A percentile compares a stretch with the other conserved stretches of the same genome.
Evolutionary conservation across 2,888 invertebrate species (phyloP).

Genomic region (Tachystola acroxantha): DNA sequence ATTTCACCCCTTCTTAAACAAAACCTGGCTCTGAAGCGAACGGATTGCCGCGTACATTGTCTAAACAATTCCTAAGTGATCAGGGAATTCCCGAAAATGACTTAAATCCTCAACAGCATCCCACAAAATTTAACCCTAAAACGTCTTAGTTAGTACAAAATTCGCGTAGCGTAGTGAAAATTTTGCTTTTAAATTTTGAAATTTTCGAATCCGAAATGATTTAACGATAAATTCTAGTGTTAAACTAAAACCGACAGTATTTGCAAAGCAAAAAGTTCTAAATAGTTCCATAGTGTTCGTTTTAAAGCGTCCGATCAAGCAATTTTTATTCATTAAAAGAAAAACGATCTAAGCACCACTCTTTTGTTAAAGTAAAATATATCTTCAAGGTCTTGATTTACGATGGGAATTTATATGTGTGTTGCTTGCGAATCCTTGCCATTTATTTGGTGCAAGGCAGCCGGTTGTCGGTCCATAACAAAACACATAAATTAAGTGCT

Average conservation of each 20-base stretch:
- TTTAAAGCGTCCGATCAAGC: conserved; percentile 60
- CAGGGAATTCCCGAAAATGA: conserved; percentile 32
- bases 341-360: conserved; percentile 19
- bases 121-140: conserved; percentile 21
- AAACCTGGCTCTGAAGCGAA: conserved; percentile 67
- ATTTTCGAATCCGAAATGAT: conserved; percentile 34
- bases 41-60: conserved; percentile 68
- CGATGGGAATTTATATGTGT: conserved; percentile 11
- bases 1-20: conserved; percentile 69
- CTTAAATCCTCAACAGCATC: conserved; percentile 17
- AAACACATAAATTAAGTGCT: conserved; percentile 80
- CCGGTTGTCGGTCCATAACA: conserved; percentile 76
- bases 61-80: conserved; percentile 69
- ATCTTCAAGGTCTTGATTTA: conserved; percentile 20
- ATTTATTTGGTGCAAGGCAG: conserved; percentile 34
- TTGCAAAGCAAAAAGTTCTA: conserved; percentile 21
- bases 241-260: conserved; percentile 29
- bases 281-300: conserved; percentile 23
- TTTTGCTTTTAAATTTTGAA: conserved; percentile 42
- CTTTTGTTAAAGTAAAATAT: too few species aligned
- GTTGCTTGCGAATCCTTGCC: conserved; percentile 20
- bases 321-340: conserved; percentile 29
- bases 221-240: conserved; percentile 26
- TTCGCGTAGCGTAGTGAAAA: conserved; percentile 13
- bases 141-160: conserved; percentile 5